Conservation (phyloP, 2,888 invertebrate species). For the Dilophus febrilis region DNA sequence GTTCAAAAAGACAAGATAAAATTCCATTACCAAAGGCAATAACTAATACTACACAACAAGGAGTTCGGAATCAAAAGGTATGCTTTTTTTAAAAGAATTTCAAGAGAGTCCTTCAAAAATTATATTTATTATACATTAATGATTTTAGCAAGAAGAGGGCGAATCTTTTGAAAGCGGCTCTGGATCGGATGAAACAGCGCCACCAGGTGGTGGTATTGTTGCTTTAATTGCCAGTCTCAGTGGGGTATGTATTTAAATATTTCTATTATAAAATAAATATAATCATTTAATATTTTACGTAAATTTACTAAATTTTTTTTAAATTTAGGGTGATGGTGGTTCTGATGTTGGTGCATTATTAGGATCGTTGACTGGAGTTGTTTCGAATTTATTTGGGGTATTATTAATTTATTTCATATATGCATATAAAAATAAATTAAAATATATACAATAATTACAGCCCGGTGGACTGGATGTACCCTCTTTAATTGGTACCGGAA, state of each 20-base stretch:
- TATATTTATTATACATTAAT: too few relatives aligned
- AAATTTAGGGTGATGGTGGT: conserved; percentile 26
- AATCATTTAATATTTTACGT: too few relatives aligned
- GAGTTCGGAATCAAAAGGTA: not conserved
- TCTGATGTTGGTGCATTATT: conserved; percentile 29
- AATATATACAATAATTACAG: conserved; percentile 11
- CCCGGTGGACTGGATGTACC: conserved; percentile 28
- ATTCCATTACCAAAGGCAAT: not conserved
- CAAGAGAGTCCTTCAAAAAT: too few relatives aligned
- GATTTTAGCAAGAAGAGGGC: too few relatives aligned
- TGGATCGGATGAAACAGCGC: conserved; percentile 7
- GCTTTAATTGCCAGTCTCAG: conserved; percentile 27
- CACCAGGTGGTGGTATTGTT: conserved; percentile 18
- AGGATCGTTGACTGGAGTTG: conserved; percentile 26
- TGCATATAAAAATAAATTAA: not conserved
- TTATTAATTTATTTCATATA: conserved; percentile 6
- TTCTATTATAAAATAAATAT: not conserved
- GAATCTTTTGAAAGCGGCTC: too few relatives aligned
- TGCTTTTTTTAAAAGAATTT: too few relatives aligned
- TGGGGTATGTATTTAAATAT: conserved; percentile 10
- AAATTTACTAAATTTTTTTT: too few relatives aligned
- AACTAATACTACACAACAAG: not conserved
- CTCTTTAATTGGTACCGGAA: conserved; percentile 21
- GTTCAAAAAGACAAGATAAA: conserved; percentile 4
- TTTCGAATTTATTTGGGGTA: conserved; percentile 28